phyloP scores from a whole-genome alignment of 2,888 invertebrate genomes.

The Chloromyia formosa region DNA sequence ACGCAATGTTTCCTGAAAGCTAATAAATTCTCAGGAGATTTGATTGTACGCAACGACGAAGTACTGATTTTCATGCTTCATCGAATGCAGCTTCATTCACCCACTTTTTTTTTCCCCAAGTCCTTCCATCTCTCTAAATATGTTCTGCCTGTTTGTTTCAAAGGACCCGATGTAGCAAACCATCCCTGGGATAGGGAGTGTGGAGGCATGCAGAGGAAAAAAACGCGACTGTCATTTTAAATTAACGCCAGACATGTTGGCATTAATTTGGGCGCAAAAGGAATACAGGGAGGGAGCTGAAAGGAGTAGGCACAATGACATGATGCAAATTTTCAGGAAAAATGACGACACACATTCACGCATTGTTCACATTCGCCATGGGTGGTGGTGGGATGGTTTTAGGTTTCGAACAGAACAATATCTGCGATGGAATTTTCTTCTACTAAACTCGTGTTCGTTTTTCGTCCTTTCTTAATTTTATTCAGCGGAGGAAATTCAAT shows the following conservation, averaged over 20 bases:
- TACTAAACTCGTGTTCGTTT: too few species aligned
- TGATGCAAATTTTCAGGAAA: slow-evolving; percentile 22
- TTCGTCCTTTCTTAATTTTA: too few species aligned
- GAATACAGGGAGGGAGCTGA: background rate
- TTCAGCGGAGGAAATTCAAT: too few species aligned
- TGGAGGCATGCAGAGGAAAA: background rate
- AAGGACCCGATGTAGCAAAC: background rate
- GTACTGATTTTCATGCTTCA: slow-evolving; percentile 3
- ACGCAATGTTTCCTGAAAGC: slow-evolving; percentile 1
- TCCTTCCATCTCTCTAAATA: background rate
- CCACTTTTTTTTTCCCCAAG: background rate
- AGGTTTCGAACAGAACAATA: too few species aligned
- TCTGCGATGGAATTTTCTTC: too few species aligned
- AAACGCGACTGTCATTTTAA: slow-evolving; percentile 14
- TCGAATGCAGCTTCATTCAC: background rate
- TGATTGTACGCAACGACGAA: background rate
- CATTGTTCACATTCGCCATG: background rate
- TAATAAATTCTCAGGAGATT: background rate
- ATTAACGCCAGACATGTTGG: slow-evolving; percentile 38
- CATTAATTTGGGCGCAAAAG: slow-evolving; percentile 29
- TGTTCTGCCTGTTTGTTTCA: background rate
- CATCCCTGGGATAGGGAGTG: background rate
- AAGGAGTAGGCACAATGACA: slow-evolving; percentile 33
- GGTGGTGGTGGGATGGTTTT: too few species aligned
- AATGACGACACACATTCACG: background rate